Percentiles rank a stretch among this genome's conserved stretches.
Conservation (phyloP, 2,113 vertebrate genomes). For the Phaethon lepturus region DNA sequence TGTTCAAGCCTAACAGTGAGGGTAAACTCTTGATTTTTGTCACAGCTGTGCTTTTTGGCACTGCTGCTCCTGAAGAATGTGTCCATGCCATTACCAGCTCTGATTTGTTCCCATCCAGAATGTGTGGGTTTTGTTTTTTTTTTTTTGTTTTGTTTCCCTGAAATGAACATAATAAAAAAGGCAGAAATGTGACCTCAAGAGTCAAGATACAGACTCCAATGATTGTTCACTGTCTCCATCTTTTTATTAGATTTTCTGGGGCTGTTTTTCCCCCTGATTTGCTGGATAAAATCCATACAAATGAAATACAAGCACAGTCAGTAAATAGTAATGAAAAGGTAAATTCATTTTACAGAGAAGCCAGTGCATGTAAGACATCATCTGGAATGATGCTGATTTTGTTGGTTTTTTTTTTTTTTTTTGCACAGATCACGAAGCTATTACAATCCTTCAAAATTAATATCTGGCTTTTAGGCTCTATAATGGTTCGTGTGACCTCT, state of each 20-base stretch:
- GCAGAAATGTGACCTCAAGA: slow-evolving; percentile 61
- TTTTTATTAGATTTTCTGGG: slow-evolving; percentile 77
- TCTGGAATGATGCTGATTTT: slow-evolving; percentile 64
- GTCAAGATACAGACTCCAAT: slow-evolving; percentile 67
- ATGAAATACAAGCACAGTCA: slow-evolving; percentile 76
- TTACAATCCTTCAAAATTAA: slow-evolving; percentile 72
- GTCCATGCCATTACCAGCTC: background rate
- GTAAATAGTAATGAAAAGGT: slow-evolving; percentile 83
- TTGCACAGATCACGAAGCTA: slow-evolving; percentile 59
- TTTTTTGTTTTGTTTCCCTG: slow-evolving; percentile 26
- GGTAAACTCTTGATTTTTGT: background rate
- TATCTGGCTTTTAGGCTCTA: slow-evolving; percentile 65
- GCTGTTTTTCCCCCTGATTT: background rate
- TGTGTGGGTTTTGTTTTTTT: too few species aligned
- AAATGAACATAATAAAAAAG: slow-evolving; percentile 62
- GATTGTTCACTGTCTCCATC: slow-evolving; percentile 70
- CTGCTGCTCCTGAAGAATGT: background rate
- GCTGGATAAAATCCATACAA: slow-evolving; percentile 81
- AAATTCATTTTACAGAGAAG: slow-evolving; percentile 77
- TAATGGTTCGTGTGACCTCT: slow-evolving; percentile 39
- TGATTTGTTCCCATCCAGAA: background rate
- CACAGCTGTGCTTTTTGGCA: background rate
- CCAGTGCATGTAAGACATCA: slow-evolving; percentile 73
- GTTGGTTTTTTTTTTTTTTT: slow-evolving; percentile 43
- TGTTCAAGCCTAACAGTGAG: background rate